Evolutionary conservation across 2,113 vertebrate species (phyloP).

Genomic region (Albula goreensis): DNA sequence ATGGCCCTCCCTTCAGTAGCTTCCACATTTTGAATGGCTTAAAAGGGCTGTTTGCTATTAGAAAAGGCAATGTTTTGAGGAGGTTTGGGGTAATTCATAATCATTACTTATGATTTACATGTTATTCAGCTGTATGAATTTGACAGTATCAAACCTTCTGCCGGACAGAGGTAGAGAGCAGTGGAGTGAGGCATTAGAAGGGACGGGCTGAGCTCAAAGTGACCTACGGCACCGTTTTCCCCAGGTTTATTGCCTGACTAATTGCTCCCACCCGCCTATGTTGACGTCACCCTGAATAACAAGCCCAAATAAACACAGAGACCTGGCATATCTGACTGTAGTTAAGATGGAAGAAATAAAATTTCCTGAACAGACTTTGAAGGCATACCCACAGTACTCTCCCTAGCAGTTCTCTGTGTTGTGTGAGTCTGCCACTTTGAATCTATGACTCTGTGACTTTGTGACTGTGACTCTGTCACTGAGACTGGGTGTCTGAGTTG

Average conservation of each 20-base stretch:
- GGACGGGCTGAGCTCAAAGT: conserved; percentile 44
- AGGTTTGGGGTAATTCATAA: conserved; percentile 72
- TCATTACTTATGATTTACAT: conserved; percentile 76
- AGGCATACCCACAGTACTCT: not conserved
- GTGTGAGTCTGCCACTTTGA: no score
- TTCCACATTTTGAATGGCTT: conserved; percentile 65
- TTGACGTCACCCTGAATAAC: conserved; percentile 53
- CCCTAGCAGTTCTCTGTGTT: not conserved
- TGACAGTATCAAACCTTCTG: conserved; percentile 72
- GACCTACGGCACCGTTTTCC: conserved; percentile 49
- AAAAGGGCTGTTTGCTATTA: conserved; percentile 66
- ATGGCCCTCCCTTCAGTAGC: conserved; percentile 45
- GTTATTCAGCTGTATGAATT: conserved; percentile 78
- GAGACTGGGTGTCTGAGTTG: no score
- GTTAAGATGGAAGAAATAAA: conserved; percentile 23
- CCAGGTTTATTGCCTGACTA: conserved; percentile 65
- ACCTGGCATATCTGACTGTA: not conserved
- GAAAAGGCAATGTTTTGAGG: conserved; percentile 66
- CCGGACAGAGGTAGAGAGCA: conserved; percentile 45
- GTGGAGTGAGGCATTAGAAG: conserved; percentile 44
- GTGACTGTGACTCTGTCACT: no score
- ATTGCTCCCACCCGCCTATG: conserved; percentile 57
- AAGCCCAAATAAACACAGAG: conserved; percentile 44
- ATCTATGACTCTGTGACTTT: no score
- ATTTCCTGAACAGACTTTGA: not conserved